Evolutionary conservation across 2,797 vertebrate species (phyloP).

Genomic region (Syndactyla subalaris): DNA sequence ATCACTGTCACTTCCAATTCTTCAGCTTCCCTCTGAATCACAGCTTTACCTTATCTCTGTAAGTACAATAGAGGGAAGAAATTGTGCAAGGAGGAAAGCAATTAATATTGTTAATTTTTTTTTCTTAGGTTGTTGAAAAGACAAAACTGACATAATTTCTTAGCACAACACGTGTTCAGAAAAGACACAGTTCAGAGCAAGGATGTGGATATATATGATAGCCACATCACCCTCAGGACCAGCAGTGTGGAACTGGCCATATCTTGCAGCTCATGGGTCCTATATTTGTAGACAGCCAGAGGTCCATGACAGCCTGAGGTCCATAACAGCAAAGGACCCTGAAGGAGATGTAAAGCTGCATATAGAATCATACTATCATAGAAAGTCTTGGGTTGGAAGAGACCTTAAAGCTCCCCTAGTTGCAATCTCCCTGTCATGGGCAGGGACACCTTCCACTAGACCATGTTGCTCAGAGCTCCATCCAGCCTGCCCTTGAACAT

Average conservation of each 20-base stretch:
- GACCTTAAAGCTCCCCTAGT: not conserved
- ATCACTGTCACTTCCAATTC: not conserved
- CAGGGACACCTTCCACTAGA: not conserved
- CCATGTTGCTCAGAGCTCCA: fast-evolving
- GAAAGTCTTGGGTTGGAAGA: not conserved
- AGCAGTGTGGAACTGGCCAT: not conserved
- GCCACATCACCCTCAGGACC: not conserved
- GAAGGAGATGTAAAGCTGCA: not conserved
- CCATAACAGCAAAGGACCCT: not conserved
- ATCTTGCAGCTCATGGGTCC: not conserved
- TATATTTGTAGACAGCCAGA: not conserved
- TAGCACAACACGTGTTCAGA: not conserved
- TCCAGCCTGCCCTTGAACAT: not conserved
- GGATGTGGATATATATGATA: fast-evolving
- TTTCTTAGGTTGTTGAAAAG: not conserved
- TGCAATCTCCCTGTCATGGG: not conserved
- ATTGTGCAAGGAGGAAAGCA: not conserved
- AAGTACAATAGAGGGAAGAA: not conserved
- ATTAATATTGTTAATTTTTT: not conserved
- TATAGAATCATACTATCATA: not conserved
- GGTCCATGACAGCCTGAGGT: not conserved
- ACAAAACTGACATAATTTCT: not conserved
- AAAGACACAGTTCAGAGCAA: not conserved
- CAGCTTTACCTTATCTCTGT: not conserved
- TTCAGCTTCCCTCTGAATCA: not conserved